Percentiles rank a stretch among this genome's conserved stretches.
Evolutionary conservation across 2,797 vertebrate species (phyloP).

Genomic region (Crypturellus tataupa): DNA sequence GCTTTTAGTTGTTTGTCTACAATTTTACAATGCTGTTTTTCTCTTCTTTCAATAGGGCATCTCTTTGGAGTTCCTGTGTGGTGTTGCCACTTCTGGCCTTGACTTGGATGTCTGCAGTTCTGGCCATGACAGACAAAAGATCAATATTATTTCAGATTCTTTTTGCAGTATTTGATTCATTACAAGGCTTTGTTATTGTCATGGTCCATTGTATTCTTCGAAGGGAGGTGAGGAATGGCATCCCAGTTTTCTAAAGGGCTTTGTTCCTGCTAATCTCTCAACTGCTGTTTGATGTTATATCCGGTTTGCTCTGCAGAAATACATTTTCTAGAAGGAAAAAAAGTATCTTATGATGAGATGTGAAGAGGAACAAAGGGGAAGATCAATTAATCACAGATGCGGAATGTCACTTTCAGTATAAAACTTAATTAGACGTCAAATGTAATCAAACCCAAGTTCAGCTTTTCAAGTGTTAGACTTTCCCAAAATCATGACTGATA

Average conservation of each 20-base stretch:
- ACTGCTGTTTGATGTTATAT: background rate
- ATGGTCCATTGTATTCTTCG: slow-evolving; percentile 99
- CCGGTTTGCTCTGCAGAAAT: background rate
- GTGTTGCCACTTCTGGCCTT: slow-evolving; percentile 96
- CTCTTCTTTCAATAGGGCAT: slow-evolving; percentile 88
- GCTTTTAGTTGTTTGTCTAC: background rate
- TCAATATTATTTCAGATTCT: slow-evolving; percentile 99
- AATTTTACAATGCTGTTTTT: slow-evolving; percentile 32
- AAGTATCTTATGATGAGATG: background rate
- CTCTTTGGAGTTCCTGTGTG: slow-evolving; percentile 98
- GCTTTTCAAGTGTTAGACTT: background rate
- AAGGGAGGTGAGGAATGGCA: slow-evolving; percentile 89
- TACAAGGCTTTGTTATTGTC: slow-evolving; percentile 99
- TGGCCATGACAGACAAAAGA: slow-evolving; percentile 99
- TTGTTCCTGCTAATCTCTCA: background rate
- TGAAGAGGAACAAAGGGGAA: background rate
- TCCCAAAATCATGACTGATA: background rate
- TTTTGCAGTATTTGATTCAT: slow-evolving; percentile 98
- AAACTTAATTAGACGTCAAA: background rate
- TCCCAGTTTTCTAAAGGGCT: slow-evolving; percentile 16
- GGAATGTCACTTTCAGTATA: background rate
- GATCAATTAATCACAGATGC: background rate
- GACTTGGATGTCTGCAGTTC: slow-evolving; percentile 99
- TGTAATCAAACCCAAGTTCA: background rate
- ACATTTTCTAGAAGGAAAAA: background rate